phyloP scores from a whole-genome alignment of 2,797 vertebrate genomes.

The Toxotes lorentzi region DNA sequence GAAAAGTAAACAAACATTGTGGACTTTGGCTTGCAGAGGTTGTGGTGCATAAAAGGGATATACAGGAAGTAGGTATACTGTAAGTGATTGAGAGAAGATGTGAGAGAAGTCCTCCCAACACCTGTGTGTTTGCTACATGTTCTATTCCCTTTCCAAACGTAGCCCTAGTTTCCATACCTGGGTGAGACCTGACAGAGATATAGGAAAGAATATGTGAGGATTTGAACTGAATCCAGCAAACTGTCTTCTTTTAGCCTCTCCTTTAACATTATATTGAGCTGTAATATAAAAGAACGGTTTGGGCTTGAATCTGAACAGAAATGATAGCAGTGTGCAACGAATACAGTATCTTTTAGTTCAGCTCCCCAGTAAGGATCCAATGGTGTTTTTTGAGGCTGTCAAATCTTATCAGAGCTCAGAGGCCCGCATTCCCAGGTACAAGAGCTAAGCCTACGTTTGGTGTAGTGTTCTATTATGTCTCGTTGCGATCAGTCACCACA shows the following conservation, averaged over 20 bases:
- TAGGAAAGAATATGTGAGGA: background rate
- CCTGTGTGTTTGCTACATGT: slow-evolving; percentile 78
- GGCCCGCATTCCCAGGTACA: slow-evolving; percentile 35
- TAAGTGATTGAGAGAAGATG: slow-evolving; percentile 40
- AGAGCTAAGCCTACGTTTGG: slow-evolving; percentile 49
- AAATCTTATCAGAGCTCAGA: slow-evolving; percentile 18
- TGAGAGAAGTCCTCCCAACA: slow-evolving; percentile 30
- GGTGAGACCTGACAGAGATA: slow-evolving; percentile 13
- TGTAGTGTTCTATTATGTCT: slow-evolving; percentile 68
- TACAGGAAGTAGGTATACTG: slow-evolving; percentile 53
- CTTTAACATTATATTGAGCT: background rate
- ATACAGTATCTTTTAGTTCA: background rate
- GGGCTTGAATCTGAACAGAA: slow-evolving; percentile 15
- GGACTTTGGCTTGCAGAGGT: slow-evolving; percentile 83
- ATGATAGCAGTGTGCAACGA: background rate
- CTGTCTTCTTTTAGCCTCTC: slow-evolving; percentile 8
- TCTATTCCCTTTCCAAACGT: slow-evolving; percentile 48
- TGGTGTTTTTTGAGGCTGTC: background rate
- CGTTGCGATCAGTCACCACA: slow-evolving; percentile 74
- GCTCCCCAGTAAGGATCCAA: background rate
- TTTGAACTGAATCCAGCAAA: background rate
- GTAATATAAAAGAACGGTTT: background rate
- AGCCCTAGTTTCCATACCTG: slow-evolving; percentile 53
- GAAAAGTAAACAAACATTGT: slow-evolving; percentile 70
- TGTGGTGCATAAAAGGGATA: slow-evolving; percentile 48